A percentile compares a stretch with the other conserved stretches of the same genome.
phyloP scores from a whole-genome alignment of 2,888 invertebrate genomes.

The Drosophila quinaria region DNA sequence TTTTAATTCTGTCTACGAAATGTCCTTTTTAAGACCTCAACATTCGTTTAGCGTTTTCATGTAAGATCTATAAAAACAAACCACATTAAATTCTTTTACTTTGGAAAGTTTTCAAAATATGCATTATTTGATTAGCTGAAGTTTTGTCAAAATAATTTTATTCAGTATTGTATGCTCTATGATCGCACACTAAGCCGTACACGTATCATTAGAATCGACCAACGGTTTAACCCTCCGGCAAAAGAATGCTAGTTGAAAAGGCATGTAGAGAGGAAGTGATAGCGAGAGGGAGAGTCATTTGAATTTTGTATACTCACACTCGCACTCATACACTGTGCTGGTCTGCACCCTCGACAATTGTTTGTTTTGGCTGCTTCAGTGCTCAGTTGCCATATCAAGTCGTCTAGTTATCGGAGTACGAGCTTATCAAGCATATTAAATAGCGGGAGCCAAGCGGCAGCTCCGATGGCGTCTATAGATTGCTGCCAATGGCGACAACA shows the following conservation, averaged over 20 bases:
- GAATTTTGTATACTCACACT: constrained; percentile 29
- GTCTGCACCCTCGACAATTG: constrained; percentile 41
- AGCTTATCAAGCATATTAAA: constrained; percentile 74
- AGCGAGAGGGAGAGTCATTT: constrained; percentile 31
- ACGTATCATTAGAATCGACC: constrained; percentile 3
- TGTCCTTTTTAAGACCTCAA: neutral
- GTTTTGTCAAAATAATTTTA: constrained; percentile 1
- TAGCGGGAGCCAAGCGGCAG: constrained; percentile 72
- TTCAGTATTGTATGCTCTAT: neutral
- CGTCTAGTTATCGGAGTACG: constrained; percentile 46
- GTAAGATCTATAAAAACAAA: too few relatives aligned
- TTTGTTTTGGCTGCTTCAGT: constrained; percentile 57
- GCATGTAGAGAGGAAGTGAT: neutral
- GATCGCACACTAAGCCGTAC: neutral
- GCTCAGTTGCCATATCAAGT: constrained; percentile 31
- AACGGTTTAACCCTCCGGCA: constrained; percentile 19
- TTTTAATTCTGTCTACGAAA: too few relatives aligned
- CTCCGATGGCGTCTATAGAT: constrained; percentile 78
- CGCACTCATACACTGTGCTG: neutral
- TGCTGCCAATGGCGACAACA: constrained; percentile 73
- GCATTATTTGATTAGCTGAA: neutral
- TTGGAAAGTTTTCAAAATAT: neutral
- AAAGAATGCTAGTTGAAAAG: neutral
- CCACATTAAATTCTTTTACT: neutral
- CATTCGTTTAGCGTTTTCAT: too few relatives aligned